Base-by-base conservation (phyloP, 2,113 vertebrate species). In the Steatornis caripensis region DNA sequence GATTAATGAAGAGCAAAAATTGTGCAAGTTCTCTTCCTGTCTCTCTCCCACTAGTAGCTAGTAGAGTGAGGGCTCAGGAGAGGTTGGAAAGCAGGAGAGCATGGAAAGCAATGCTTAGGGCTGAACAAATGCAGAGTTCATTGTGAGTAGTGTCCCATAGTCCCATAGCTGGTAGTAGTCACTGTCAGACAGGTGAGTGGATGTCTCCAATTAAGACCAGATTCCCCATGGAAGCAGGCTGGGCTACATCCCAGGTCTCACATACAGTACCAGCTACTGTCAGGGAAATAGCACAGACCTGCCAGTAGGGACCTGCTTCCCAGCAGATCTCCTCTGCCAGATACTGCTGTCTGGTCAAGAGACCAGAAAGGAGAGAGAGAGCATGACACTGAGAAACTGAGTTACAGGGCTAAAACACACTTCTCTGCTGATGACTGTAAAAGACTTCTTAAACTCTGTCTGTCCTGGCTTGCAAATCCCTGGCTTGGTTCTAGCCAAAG, bases 111-210 rank as follows among this genome's bases (percentile, higher is more conserved):
- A 23, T 30, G 21, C 14, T 54, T 43, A 54, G 24, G 13, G 23
- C 24, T 58, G 69, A 81, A 58, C 4, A 84, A 68, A 87, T 45
- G 24, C 53, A 53, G 27, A 30, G 11, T 58, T 80, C 11, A 29
- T 36, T 45, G 30, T 71, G 9, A 76, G 30, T 20, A 14, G 23
- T 34, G 7, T 41, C 19, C 16, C 19, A 20, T 20, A n/a, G n/a
- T 49, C 15, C 32, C 0, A 0, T 29, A 34, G 10, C 17, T 69
- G 26, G 4, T 9, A 22, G 8, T 26, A 21, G 34, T 37, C 36
- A 30, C 30, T 57, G 23, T 36, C 57, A 70, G 19, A 34, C 8
- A 60, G 20, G 21, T 36, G 51, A 34, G 26, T 30, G 6, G 10
- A 87, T 30, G 9, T 26, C 27, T 76, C 21, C 27, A 39, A 2